Percentiles rank a stretch among this genome's conserved stretches.
Conservation (phyloP, 2,113 vertebrate species). For the Tragulus kanchil region DNA sequence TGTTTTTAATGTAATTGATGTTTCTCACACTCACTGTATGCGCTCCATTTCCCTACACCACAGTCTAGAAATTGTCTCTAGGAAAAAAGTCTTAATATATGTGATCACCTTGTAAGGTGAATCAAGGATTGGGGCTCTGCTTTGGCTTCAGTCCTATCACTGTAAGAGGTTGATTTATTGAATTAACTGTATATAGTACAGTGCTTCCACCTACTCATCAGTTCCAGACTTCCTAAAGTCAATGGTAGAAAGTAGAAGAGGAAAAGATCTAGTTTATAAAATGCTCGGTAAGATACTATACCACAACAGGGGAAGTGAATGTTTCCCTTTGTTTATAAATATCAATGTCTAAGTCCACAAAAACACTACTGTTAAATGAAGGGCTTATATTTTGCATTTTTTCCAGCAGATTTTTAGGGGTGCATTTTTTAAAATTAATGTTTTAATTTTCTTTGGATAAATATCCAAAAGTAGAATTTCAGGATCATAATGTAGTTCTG, state of each 20-base stretch:
- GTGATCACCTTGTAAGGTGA: background rate
- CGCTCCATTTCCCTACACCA: background rate
- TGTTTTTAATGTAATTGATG: background rate
- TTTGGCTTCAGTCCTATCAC: background rate
- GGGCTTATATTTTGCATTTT: background rate
- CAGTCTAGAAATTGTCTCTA: background rate
- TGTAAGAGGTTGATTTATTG: no score
- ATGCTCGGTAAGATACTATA: background rate
- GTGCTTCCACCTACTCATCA: background rate
- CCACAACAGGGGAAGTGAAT: background rate
- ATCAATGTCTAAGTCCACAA: background rate
- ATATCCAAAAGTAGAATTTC: background rate
- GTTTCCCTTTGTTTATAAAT: background rate
- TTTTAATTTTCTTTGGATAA: background rate
- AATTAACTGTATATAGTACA: background rate
- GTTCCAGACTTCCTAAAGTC: background rate
- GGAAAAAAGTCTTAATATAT: background rate
- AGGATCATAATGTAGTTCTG: background rate
- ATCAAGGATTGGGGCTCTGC: background rate
- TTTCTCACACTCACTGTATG: background rate
- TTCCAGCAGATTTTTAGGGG: background rate
- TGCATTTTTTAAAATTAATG: background rate
- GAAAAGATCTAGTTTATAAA: background rate
- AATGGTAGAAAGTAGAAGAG: background rate
- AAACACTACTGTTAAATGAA: slow-evolving; percentile 43